Base-by-base conservation (phyloP, 2,888 invertebrate species). In the Pomacea canaliculata region DNA sequence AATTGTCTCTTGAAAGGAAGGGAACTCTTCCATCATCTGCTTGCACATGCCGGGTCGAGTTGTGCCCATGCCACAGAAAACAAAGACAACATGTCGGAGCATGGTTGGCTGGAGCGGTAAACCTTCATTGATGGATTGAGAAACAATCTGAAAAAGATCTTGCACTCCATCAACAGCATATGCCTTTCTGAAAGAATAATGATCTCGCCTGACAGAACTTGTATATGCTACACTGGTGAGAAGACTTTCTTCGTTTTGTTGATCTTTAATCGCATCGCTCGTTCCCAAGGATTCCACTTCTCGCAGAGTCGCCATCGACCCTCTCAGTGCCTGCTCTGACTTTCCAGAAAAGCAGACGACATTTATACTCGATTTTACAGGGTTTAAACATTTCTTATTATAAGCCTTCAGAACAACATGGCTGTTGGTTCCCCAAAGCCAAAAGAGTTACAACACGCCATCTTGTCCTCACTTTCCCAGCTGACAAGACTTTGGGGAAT, bases 1-100 rank as follows among this genome's bases (percentile, higher is more conserved):
- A 16, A 56, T 56, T 10, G 51, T 56, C 16, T 56, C 51, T 56
- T 77, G 66, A 71, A 87, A 87, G 0, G 81, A 73, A 10, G 63
- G 19, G 23, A 78, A 75, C 56, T 66, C 72, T 27, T 59, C 19
- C 71, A 86, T 78, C 60, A 86, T 46, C 63, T 83, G 81, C 60
- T 70, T 62, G 62, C 86, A 84, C 88, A 88, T 88, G 13, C 85
- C 85, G 12, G 71, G 67, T 86, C 86, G 86, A 5, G 82, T 70
- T 23, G 86, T 86, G 5, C 87, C 87, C 72, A 86, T 85, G 4
- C 88, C 87, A 79, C 85, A 82, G 72, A 83, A 88, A 4, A 87
- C 85, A 71, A 85, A 87, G 16, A 85, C 73, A 10, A 84, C n/a
- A 4, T 76, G 23, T 1, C 16, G 27, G 49, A 12, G 10, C n/a